A percentile compares a stretch with the other conserved stretches of the same genome.
Evolutionary conservation across 2,113 vertebrate genomes (phyloP).

Genomic region (Ptyas mucosa): DNA sequence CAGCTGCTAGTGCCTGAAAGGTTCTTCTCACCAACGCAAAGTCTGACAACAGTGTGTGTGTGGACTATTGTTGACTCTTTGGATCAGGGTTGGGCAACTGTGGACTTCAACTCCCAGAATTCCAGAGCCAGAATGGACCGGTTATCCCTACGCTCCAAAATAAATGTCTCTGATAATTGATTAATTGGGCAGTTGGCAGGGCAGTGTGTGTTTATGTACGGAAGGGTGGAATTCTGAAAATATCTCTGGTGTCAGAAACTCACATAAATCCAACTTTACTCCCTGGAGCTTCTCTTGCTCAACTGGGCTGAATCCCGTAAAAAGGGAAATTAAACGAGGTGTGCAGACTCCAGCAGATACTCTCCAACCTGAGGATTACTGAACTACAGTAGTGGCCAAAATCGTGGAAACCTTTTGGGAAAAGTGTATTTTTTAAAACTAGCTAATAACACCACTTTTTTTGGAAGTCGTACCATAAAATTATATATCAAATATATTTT

Average conservation of each 20-base stretch:
- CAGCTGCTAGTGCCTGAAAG: too few species aligned
- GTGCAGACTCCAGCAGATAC: neutral
- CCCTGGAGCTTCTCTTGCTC: neutral
- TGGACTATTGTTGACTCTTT: neutral
- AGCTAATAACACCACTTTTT: too few species aligned
- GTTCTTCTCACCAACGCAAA: neutral
- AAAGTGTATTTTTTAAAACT: too few species aligned
- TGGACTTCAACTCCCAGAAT: too few species aligned
- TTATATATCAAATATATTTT: too few species aligned
- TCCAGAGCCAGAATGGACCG: neutral
- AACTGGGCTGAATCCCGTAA: neutral
- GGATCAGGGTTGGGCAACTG: too few species aligned
- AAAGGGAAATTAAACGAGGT: neutral
- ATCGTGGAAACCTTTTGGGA: too few species aligned
- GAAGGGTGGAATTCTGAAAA: neutral
- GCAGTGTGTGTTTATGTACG: neutral
- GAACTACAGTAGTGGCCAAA: neutral
- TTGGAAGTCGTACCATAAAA: too few species aligned
- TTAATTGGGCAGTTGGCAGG: neutral
- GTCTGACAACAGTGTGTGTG: neutral
- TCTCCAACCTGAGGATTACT: neutral
- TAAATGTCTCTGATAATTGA: neutral
- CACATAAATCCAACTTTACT: neutral
- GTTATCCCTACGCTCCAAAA: neutral
- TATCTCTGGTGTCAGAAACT: too few species aligned